Evolutionary conservation across 2,888 invertebrate species (phyloP).

Genomic region (Caenorhabditis sp.): DNA sequence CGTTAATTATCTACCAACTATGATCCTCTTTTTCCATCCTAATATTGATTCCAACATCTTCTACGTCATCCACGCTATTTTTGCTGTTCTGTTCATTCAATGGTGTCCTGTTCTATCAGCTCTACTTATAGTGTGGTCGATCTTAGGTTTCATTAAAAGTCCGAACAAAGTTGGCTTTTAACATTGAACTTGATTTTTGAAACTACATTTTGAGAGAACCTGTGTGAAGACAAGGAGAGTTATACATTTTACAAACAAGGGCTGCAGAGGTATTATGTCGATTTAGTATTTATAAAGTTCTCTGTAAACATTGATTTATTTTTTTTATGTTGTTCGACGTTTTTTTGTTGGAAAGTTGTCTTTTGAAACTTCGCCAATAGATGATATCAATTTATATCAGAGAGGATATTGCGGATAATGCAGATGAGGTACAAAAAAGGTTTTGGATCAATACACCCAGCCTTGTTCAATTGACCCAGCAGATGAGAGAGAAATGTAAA

Average conservation of each 20-base stretch:
- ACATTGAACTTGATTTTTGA: no score
- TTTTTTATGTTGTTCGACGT: no score
- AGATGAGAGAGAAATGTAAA: conserved; percentile 17
- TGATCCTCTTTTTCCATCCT: neutral
- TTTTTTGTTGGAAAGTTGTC: no score
- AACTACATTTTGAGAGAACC: no score
- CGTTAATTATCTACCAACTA: neutral
- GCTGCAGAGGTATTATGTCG: no score
- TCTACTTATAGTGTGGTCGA: conserved; percentile 19
- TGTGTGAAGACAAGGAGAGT: no score
- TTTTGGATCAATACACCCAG: conserved; percentile 15
- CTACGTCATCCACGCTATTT: neutral
- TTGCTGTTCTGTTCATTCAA: conserved; percentile 8
- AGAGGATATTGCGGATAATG: conserved; percentile 10
- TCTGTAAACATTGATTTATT: no score
- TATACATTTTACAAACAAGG: no score
- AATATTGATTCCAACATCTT: no score
- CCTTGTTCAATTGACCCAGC: conserved; percentile 13
- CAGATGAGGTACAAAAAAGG: conserved; percentile 15
- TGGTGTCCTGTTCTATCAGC: conserved; percentile 24
- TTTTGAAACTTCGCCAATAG: neutral
- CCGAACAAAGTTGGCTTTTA: conserved; percentile 1
- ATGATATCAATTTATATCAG: neutral
- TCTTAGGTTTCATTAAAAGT: conserved; percentile 19
- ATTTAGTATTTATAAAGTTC: no score